These are phyloP conservation scores for Eretmochelys imbricata DNA, from an alignment of 2,113 vertebrate species.

Conservation along the genomic window DNA sequence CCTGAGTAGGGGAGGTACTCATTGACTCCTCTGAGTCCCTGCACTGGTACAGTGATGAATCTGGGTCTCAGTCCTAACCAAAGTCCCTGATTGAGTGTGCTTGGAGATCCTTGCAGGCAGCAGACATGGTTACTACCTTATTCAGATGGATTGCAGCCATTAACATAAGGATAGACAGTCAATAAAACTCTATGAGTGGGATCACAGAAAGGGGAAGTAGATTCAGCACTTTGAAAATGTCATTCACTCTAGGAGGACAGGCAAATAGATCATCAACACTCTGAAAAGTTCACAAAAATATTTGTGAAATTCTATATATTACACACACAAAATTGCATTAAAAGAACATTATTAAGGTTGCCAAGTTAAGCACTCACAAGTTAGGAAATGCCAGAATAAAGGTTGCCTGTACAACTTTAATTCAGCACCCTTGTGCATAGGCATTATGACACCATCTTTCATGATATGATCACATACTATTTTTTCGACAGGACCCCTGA, in stretches of 20 bases:
- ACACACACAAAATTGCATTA: neutral
- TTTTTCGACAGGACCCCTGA: neutral
- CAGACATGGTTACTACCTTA: neutral
- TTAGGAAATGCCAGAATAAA: neutral
- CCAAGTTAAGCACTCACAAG: neutral
- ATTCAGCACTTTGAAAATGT: neutral
- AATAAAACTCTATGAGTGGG: neutral
- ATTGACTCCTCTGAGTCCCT: neutral
- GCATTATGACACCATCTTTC: neutral
- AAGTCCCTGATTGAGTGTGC: neutral
- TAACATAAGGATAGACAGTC: neutral
- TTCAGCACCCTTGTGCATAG: neutral
- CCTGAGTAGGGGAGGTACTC: neutral
- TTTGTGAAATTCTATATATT: neutral
- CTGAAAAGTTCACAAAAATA: neutral
- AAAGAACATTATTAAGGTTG: neutral
- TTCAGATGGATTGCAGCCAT: neutral
- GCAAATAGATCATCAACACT: neutral
- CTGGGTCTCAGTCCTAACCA: neutral
- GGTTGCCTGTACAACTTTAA: neutral
- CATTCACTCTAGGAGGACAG: neutral
- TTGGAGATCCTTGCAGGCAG: neutral
- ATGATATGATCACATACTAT: neutral
- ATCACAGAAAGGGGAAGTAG: neutral
- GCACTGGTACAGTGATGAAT: neutral